These are phyloP conservation scores for Lysiphlebus fabarum DNA, from an alignment of 1,140 invertebrate species.

Conservation along the genomic window DNA sequence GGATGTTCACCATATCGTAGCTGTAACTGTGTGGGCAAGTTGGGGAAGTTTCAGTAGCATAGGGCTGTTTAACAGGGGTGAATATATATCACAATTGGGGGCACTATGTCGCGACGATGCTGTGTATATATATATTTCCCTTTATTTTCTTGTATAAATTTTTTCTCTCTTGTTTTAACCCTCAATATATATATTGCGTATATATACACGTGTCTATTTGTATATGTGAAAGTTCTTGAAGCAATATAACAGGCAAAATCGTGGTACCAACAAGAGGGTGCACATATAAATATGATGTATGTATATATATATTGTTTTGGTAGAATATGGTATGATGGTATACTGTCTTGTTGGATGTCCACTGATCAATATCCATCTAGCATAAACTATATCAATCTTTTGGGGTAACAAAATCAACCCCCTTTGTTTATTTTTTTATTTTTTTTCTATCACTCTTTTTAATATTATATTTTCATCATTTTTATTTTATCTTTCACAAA, in stretches of 20 bases:
- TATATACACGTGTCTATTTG: slow-evolving; percentile 2
- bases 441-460: too few species aligned
- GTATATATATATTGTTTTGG: too few species aligned
- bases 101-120: slow-evolving; percentile 45
- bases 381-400: slow-evolving; percentile 1
- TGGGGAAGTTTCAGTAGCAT: slow-evolving; percentile 24
- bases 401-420: too few species aligned
- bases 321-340: slow-evolving; percentile 17
- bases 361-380: slow-evolving; percentile 45
- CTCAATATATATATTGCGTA: slow-evolving; percentile 1
- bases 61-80: slow-evolving; percentile 39
- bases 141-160: neutral
- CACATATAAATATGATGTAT: neutral
- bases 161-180: too few species aligned
- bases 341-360: slow-evolving; percentile 40
- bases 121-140: slow-evolving; percentile 15
- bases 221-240: neutral
- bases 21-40: neutral
- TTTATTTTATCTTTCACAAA: slow-evolving; percentile 1
- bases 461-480: neutral
- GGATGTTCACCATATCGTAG: too few species aligned
- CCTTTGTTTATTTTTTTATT: too few species aligned
- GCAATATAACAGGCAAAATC: slow-evolving; percentile 1
- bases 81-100: slow-evolving; percentile 46
- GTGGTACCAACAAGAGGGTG: slow-evolving; percentile 5